These are phyloP conservation scores for Eidolon helvum DNA, from an alignment of 2,113 vertebrate genomes.

Conservation along the genomic window DNA sequence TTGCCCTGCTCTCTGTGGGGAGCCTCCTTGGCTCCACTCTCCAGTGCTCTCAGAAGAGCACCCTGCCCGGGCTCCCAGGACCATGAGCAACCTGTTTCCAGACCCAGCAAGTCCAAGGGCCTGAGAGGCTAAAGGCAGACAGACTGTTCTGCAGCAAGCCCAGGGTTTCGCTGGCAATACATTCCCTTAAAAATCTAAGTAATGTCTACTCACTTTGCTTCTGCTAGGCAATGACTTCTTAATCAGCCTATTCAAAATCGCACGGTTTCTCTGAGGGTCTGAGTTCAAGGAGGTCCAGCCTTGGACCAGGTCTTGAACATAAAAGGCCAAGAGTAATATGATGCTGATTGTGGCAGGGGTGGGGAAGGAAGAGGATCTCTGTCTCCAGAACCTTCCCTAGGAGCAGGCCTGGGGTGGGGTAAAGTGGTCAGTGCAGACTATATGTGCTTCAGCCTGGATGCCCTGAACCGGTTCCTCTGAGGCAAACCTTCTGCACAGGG, in stretches of 20 bases:
- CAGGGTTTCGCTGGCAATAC: neutral
- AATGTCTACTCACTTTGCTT: neutral
- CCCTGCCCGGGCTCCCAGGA: neutral
- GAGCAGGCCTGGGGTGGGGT: neutral
- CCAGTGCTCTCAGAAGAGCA: neutral
- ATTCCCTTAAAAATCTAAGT: neutral
- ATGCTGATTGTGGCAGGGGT: accelerated
- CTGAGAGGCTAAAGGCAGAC: neutral
- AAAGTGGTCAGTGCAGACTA: neutral
- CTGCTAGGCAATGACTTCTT: neutral
- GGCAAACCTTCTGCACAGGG: neutral
- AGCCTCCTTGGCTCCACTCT: neutral
- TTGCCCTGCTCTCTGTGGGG: no score
- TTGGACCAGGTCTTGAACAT: neutral
- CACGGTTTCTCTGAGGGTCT: neutral
- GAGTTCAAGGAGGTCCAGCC: neutral
- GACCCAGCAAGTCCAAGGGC: neutral
- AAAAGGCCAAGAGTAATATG: neutral
- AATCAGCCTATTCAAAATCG: neutral
- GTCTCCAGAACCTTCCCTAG: neutral
- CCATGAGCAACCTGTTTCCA: neutral
- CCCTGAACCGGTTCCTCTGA: neutral
- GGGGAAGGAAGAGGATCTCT: neutral
- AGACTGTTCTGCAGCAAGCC: neutral
- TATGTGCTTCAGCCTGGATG: neutral